Evolutionary conservation across 2,113 vertebrate genomes (phyloP), one percentile per base, ranked within the genome.

Genomic region (Falcunculus frontatus): DNA sequence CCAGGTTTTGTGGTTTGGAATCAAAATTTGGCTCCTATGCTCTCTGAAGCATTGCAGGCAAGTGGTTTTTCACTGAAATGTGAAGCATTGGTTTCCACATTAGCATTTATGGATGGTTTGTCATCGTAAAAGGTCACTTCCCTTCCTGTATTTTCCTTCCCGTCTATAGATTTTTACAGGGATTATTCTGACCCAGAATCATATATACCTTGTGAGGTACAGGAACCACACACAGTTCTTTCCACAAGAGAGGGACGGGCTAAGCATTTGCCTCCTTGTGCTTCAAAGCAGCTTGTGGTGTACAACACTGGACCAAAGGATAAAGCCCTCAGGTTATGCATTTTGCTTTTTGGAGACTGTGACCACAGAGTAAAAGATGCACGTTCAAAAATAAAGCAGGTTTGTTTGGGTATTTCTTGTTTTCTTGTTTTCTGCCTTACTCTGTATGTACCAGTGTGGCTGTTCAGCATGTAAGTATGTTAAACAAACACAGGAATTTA

Each of bases 401-500:
- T 26, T 52, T 37, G 3, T 52, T 64, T 18, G n/a, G 16, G 9
- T 57, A 21, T n/a, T 80, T 62, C 19, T 75, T 82, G 9, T 56
- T 76, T 76, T 60, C 21, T 65, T 77, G 10, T 59, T 92, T 90
- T 63, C n/a, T 83, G n/a, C 33, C 33, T 88, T 27, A 18, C 8
- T 35, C 22, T 68, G 2, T 42, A 56, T 1, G 1, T 33, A 57
- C 13, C 22, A 27, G 6, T 35, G 17, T n/a, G 32, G 13, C 22
- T 86, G 16, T 37, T 89, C 62, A 83, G 5, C 2, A 4, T 56
- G 26, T 32, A 35, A 37, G 2, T 59, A 27, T 25, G 25, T 88
- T 74, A 84, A 92, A 86, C 18, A 92, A 89, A 84, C 16, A 53
- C 13, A 74, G 55, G 76, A 84, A 82, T 78, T 94, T 81, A 81